These are phyloP conservation scores for Zoanthus sansibaricus DNA, from an alignment of 92 coral and sea anemone species.

Conservation along the genomic window DNA sequence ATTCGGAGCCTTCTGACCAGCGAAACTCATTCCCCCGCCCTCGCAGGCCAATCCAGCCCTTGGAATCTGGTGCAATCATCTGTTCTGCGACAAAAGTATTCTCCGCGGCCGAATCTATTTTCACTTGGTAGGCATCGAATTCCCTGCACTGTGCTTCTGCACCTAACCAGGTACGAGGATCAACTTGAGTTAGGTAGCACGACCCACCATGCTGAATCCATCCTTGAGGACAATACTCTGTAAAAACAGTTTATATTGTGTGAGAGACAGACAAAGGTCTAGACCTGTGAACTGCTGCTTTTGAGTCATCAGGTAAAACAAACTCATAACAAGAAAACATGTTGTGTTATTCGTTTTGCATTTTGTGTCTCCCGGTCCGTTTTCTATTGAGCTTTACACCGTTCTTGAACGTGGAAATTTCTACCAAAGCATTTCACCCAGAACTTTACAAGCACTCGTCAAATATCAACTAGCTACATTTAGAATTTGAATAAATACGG, in stretches of 20 bases:
- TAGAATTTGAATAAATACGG: too few species aligned
- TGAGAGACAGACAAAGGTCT: not conserved
- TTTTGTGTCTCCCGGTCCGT: too few species aligned
- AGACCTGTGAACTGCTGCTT: too few species aligned
- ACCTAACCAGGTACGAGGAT: constrained; percentile 6
- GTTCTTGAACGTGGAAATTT: too few species aligned
- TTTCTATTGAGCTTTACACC: too few species aligned
- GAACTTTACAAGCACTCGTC: too few species aligned
- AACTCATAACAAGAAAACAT: too few species aligned
- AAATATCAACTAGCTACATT: too few species aligned
- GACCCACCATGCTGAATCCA: constrained; percentile 43
- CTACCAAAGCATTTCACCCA: too few species aligned
- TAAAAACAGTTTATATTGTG: not conserved
- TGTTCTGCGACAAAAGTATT: constrained; percentile 6
- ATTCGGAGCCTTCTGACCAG: constrained; percentile 38
- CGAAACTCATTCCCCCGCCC: not conserved
- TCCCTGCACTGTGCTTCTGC: constrained; percentile 32
- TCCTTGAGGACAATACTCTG: constrained; percentile 36
- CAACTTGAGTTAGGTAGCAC: constrained; percentile 17
- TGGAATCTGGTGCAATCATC: constrained; percentile 21
- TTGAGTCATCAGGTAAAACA: too few species aligned
- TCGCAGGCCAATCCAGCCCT: constrained; percentile 43
- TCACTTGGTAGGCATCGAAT: constrained; percentile 25
- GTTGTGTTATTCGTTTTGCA: too few species aligned
- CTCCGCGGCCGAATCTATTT: constrained; percentile 15